Conservation (phyloP, 2,113 vertebrate genomes). For the Psittacus erithacus region DNA sequence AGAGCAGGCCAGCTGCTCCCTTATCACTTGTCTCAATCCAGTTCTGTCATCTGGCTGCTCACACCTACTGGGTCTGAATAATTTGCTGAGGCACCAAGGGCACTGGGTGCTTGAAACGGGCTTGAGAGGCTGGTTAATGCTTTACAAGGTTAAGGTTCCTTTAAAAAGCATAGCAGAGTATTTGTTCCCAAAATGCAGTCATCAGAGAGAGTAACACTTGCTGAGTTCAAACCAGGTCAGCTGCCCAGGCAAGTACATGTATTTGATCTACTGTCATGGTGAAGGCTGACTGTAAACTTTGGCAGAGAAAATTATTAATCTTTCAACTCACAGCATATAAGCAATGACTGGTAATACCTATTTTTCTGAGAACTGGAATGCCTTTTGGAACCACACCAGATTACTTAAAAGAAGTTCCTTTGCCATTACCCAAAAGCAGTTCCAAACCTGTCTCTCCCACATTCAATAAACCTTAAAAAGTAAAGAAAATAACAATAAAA, state of each 20-base stretch:
- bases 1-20: not conserved
- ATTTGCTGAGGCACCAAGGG: not conserved
- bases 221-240: conserved; percentile 61
- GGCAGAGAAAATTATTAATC: conserved; percentile 55
- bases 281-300: conserved; percentile 26
- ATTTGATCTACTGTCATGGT: conserved; percentile 36
- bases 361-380: conserved; percentile 65
- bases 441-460: conserved; percentile 30
- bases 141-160: not conserved
- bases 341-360: conserved; percentile 27
- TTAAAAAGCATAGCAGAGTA: conserved; percentile 2
- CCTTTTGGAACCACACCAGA: conserved; percentile 19
- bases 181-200: conserved; percentile 50
- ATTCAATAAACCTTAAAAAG: not conserved
- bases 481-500: not conserved
- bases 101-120: not conserved
- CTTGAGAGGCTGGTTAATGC: not conserved
- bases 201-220: not conserved
- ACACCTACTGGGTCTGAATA: not conserved
- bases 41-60: not conserved
- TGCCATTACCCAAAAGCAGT: not conserved
- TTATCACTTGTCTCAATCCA: not conserved
- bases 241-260: conserved; percentile 28
- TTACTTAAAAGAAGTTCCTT: conserved; percentile 25
- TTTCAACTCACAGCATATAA: conserved; percentile 37